phyloP scores from a whole-genome alignment of 2,113 vertebrate genomes.

The Ophthalmolycus amberensis region DNA sequence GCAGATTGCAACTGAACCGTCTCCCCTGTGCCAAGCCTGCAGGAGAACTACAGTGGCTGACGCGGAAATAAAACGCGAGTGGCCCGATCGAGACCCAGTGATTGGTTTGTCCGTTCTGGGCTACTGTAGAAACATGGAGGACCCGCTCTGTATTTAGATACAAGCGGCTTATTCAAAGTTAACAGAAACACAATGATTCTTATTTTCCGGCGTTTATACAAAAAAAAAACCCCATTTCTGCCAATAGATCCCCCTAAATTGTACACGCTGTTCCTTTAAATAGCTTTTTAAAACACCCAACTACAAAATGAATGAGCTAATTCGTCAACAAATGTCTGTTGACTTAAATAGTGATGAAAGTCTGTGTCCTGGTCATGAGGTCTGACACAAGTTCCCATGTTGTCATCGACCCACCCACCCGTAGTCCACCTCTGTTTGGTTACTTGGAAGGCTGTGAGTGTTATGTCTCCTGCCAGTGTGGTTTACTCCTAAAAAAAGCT shows the following conservation, averaged over 20 bases:
- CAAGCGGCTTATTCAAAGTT: background rate
- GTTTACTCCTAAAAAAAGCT: conserved; percentile 39
- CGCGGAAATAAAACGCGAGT: background rate
- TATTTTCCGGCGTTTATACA: background rate
- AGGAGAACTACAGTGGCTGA: no score
- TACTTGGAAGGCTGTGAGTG: background rate
- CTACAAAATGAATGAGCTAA: background rate
- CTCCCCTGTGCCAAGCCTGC: no score
- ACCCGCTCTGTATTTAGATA: background rate
- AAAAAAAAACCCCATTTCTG: background rate
- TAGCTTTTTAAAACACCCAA: background rate
- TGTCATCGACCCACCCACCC: background rate
- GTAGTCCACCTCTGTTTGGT: background rate
- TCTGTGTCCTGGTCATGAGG: background rate
- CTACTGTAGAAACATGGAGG: background rate
- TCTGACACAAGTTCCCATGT: conserved; percentile 7
- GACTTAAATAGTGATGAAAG: background rate
- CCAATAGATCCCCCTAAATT: background rate
- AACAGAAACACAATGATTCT: background rate
- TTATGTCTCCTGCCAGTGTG: conserved; percentile 10
- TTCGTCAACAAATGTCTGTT: background rate
- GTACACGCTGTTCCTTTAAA: background rate
- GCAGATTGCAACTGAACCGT: background rate
- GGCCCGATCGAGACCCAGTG: background rate
- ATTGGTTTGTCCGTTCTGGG: background rate